A percentile compares a stretch with the other conserved stretches of the same genome.
Evolutionary conservation across 2,113 vertebrate genomes (phyloP).

Genomic region (Pelecanoides urinatrix): DNA sequence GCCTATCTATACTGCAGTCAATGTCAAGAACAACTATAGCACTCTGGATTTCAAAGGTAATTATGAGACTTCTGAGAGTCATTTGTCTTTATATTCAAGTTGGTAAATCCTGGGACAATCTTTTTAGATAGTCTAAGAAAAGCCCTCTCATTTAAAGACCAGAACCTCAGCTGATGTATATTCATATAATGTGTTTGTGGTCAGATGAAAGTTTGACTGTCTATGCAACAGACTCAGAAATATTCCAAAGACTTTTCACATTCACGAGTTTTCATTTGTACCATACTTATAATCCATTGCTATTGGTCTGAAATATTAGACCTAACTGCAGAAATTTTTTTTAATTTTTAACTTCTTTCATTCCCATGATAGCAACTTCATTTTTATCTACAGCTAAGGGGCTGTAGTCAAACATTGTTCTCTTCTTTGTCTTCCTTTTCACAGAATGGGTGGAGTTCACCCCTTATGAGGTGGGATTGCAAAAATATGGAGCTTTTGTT

Average conservation of each 20-base stretch:
- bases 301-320: background rate
- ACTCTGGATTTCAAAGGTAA: slow-evolving; percentile 79
- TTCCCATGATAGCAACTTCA: background rate
- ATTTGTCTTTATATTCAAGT: background rate
- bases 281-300: background rate
- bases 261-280: background rate
- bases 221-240: background rate
- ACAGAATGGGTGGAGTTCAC: slow-evolving; percentile 90
- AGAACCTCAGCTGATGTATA: background rate
- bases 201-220: background rate
- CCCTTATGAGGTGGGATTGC: slow-evolving; percentile 86
- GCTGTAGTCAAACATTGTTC: background rate
- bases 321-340: background rate
- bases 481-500: slow-evolving; percentile 85
- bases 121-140: background rate
- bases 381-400: background rate
- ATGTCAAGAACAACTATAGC: slow-evolving; percentile 77
- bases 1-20: slow-evolving; percentile 86
- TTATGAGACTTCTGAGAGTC: background rate
- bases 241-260: background rate
- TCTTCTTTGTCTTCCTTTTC: background rate
- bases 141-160: background rate
- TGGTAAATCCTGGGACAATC: background rate
- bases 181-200: background rate
- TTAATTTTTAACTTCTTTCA: background rate